Evolutionary conservation across 2,113 vertebrate species (phyloP), one percentile per base, ranked within the genome.

Genomic region (Hystrix brachyura): DNA sequence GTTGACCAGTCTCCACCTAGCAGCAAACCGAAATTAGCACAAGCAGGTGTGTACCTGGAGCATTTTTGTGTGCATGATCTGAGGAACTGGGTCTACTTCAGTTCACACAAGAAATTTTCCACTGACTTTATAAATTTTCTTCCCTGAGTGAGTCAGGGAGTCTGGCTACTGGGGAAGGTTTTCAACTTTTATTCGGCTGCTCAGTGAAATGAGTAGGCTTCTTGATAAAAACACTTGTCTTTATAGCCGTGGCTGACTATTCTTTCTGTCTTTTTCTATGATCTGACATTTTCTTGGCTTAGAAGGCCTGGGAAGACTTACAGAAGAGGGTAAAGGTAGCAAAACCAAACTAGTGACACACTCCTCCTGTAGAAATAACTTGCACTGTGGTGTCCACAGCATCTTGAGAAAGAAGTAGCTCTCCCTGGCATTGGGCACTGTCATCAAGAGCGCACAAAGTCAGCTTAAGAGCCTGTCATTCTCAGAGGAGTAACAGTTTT

Each of bases 91-190:
- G 25, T 79, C 34, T 71, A n/a, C 13, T 72, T 64, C 57, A n/a
- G 65, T 90, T 76, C n/a, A 94, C 29, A 46, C 83, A 32, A 62
- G 95, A 86, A 92, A 89, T 43, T 88, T 81, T 83, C 81, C 88
- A 13, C 86, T 91, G 92, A 94, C 96, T 97, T 98, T 98, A 97
- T 98, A 96, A 98, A 38, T 27, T 4, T 94, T 97, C 95, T 4
- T 98, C 27, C 18, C 46, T 78, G 13, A 32, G 57, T 82, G 13
- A 53, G 48, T 23, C 21, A 71, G 18, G 27, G 19, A n/a, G 12
- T 7, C 64, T 53, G 10, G 53, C 65, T 85, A 0, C 2, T 10
- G 8, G 19, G 43, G 18, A 32, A 19, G 4, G 27, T 51, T 55
- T 71, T 64, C 21, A 29, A 48, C 14, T 60, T 21, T 38, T 12